A percentile compares a stretch with the other conserved stretches of the same genome.
These are phyloP conservation scores for Sakesphorus luctuosus DNA, from an alignment of 2,113 vertebrate genomes.

Conservation along the genomic window DNA sequence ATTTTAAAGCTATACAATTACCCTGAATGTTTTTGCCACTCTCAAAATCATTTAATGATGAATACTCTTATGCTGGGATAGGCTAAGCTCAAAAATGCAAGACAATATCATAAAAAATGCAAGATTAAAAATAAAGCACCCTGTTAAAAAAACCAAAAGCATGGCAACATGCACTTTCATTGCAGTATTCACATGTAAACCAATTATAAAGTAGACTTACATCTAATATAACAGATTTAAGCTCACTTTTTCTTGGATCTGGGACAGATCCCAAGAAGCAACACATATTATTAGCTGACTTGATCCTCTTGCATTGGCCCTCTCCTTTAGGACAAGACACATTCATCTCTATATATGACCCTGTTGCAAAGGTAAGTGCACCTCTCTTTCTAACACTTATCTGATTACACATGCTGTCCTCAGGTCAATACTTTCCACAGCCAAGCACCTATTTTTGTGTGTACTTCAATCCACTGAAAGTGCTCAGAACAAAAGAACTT, in stretches of 20 bases:
- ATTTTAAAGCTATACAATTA: background rate
- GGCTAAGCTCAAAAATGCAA: background rate
- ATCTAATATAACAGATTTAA: constrained; percentile 33
- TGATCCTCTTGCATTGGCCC: background rate
- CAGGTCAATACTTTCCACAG: background rate
- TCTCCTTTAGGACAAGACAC: background rate
- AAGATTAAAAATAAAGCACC: background rate
- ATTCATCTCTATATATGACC: background rate
- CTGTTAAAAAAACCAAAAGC: background rate
- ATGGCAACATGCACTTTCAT: background rate
- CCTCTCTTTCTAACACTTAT: background rate
- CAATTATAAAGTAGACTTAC: constrained; percentile 43
- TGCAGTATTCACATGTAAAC: background rate
- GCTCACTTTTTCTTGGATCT: constrained; percentile 6
- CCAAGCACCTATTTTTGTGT: background rate
- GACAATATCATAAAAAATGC: background rate
- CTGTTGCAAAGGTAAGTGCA: background rate
- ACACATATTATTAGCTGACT: background rate
- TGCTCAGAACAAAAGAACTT: background rate
- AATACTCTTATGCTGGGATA: background rate
- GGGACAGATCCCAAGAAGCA: constrained; percentile 12
- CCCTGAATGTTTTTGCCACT: background rate
- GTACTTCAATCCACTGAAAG: background rate
- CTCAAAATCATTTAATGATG: background rate
- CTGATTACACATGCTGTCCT: background rate